Percentiles rank a stretch among this genome's conserved stretches.
Evolutionary conservation across 2,113 vertebrate species (phyloP).

Genomic region (Xenopus tropicalis): UCB_Xtro_10.0 CM004450.2:56941001-56941500

Average conservation of each 20-base stretch:
- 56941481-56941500: conserved; percentile 17
- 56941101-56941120: background rate
- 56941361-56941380: conserved; percentile 37
- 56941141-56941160: conserved; percentile 3
- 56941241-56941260: background rate
- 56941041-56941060: background rate
- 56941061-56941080: background rate
- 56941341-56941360: conserved; percentile 39
- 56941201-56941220: conserved; percentile 21
- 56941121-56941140: background rate
- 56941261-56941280: conserved; percentile 21
- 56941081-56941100: background rate
- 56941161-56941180: conserved; percentile 10
- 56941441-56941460: conserved; percentile 35
- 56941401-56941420: conserved; percentile 33
- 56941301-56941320: conserved; percentile 45
- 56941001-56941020: background rate
- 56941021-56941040: background rate
- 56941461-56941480: conserved; percentile 29
- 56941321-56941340: conserved; percentile 38
- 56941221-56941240: conserved; percentile 32
- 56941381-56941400: conserved; percentile 38
- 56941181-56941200: conserved; percentile 26
- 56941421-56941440: conserved; percentile 15
- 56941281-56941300: conserved; percentile 32